Base-by-base conservation (phyloP, 2,113 vertebrate species). In the Glareola pratincola region DNA sequence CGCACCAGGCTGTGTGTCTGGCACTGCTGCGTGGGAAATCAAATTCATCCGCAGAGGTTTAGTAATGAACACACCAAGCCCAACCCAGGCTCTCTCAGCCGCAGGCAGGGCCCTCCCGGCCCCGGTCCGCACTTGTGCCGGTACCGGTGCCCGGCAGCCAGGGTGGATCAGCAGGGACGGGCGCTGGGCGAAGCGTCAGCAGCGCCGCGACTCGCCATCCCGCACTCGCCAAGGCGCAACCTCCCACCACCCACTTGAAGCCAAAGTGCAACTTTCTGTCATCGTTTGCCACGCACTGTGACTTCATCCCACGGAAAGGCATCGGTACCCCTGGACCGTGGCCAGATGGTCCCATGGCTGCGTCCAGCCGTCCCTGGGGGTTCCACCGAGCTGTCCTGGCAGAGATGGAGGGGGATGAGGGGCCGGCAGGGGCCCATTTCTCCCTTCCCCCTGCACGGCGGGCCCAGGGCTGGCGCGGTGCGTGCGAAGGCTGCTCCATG, bases 221-320 rank as follows among this genome's bases (percentile, higher is more conserved):
- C 2, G 0, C 0, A 6, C 36, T 71, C 11, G 3, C 16, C 47
- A 0, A 1, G 60, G 15, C 1, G 0, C 51, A 41, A 36, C 59
- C 54, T 45, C 34, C 37, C 1, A 0, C 20, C 59, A 10, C 26
- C 17, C 11, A 13, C 18, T 3, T 0, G 10, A 29, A 43, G 62
- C 50, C 59, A 2, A 15, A 54, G 4, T 0, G 3, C 53, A 57
- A 11, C 10, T 77, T 68, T 4, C 71, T 13, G 2, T 14, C 62
- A 8, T 4, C 23, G 1, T 6, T 18, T 1, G 14, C 48, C 19
- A 0, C 3, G 0, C 0, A 3, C 23, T 1, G 27, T 0, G 19
- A 7, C 30, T 62, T 13, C n/a, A 15, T 1, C n/a, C 36, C 6
- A 3, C 30, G 5, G 50, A 15, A 27, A 22, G 50, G 22, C 8